A percentile compares a stretch with the other conserved stretches of the same genome.
phyloP scores from a whole-genome alignment of 30 jellyfish, hydroid and myxozoan species.

The Clytia hemisphaerica region DNA sequence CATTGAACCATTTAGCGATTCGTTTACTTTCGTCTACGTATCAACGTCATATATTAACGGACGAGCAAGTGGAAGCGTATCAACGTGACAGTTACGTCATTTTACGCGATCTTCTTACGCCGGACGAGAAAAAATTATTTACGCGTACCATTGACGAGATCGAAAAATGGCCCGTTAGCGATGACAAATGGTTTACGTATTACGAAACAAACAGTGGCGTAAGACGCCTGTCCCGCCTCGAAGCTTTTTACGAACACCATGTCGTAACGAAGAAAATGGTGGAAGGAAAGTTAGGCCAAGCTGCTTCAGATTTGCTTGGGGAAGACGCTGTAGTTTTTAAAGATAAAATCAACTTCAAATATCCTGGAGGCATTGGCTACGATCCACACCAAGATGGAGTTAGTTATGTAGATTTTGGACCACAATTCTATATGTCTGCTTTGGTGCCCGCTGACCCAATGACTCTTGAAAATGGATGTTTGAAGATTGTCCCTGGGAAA shows the following conservation, averaged over 20 bases:
- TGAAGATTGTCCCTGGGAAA: not conserved
- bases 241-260: not conserved
- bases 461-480: conserved; percentile 14
- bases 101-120: not conserved
- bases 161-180: conserved; percentile 5
- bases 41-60: not conserved
- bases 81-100: not conserved
- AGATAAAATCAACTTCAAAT: conserved; percentile 3
- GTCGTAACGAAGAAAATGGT: not conserved
- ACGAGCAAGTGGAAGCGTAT: not conserved
- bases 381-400: conserved; percentile 10
- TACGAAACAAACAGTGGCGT: too few species aligned
- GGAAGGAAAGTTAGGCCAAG: not conserved
- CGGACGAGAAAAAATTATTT: not conserved
- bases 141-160: not conserved
- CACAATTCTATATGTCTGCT: not conserved
- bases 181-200: conserved; percentile 15
- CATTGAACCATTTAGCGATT: too few species aligned
- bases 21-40: too few species aligned
- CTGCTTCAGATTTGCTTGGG: not conserved
- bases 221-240: not conserved
- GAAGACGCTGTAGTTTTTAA: not conserved
- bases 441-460: conserved; percentile 9
- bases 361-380: not conserved
- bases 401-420: not conserved